These are phyloP conservation scores for Dipodomys spectabilis DNA, from an alignment of 2,113 vertebrate species.

Conservation along the genomic window DNA sequence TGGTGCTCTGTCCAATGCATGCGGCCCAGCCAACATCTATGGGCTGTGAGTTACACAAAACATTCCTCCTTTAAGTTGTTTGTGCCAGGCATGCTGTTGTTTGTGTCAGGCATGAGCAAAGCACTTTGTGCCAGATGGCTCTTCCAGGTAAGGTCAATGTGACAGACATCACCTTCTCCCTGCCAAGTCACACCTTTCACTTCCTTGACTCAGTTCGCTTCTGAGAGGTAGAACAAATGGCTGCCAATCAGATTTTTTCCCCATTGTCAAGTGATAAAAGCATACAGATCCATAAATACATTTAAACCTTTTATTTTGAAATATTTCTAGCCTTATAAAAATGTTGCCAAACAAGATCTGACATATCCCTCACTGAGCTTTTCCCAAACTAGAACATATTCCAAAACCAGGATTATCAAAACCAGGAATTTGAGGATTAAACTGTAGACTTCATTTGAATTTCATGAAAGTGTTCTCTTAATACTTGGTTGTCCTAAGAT, in stretches of 20 bases:
- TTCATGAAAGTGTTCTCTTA: not conserved
- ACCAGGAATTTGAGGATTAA: not conserved
- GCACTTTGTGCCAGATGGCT: not conserved
- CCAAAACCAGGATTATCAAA: not conserved
- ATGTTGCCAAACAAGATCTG: not conserved
- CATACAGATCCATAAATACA: not conserved
- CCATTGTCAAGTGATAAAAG: not conserved
- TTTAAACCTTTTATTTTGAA: not conserved
- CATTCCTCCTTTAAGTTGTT: too few species aligned
- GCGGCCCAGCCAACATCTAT: too few species aligned
- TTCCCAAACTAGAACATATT: not conserved
- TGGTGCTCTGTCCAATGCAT: too few species aligned
- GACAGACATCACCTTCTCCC: not conserved
- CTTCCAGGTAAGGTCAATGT: not conserved
- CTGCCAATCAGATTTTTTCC: not conserved
- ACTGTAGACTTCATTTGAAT: not conserved
- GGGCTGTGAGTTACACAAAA: too few species aligned
- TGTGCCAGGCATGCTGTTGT: too few species aligned
- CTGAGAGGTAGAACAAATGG: not conserved
- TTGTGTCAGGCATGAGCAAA: too few species aligned
- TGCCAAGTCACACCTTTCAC: not conserved
- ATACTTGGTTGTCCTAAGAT: not conserved
- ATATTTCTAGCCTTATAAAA: slow-evolving; percentile 23
- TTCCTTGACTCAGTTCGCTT: not conserved
- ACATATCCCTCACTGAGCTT: not conserved